These are phyloP conservation scores for Dorcus hopei DNA, from an alignment of 2,888 invertebrate species.

Conservation along the genomic window DNA sequence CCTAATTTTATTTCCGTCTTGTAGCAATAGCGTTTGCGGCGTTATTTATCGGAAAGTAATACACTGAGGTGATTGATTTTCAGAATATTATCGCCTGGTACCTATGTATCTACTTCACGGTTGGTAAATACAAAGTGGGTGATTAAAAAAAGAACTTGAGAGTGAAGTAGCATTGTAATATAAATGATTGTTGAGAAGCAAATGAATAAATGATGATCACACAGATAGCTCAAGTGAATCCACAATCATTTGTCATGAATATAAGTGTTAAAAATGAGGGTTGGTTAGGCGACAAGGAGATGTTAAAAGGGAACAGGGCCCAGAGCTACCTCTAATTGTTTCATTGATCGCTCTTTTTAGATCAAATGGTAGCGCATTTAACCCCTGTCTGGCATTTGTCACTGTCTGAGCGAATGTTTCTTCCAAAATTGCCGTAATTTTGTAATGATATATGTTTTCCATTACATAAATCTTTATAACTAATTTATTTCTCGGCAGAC, in stretches of 20 bases:
- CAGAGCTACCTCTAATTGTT: slow-evolving; percentile 49
- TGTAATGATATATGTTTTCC: slow-evolving; percentile 48
- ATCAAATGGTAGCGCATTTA: slow-evolving; percentile 31
- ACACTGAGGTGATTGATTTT: too few species aligned
- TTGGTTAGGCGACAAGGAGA: slow-evolving; percentile 33
- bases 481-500: slow-evolving; percentile 45
- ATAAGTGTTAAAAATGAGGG: slow-evolving; percentile 50
- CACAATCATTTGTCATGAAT: slow-evolving; percentile 46
- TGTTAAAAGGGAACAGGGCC: slow-evolving; percentile 31
- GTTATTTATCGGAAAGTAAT: too few species aligned
- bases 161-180: slow-evolving; percentile 6
- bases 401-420: slow-evolving; percentile 30
- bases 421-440: slow-evolving; percentile 47
- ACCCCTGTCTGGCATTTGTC: slow-evolving; percentile 15
- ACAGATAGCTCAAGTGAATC: slow-evolving; percentile 30
- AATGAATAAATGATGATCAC: slow-evolving; percentile 31
- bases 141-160: not conserved
- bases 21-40: slow-evolving; percentile 1
- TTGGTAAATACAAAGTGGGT: too few species aligned
- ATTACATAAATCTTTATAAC: slow-evolving; percentile 49
- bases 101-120: too few species aligned
- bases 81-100: too few species aligned
- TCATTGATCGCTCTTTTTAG: slow-evolving; percentile 46
- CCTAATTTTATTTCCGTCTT: slow-evolving; percentile 18
- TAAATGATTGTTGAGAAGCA: slow-evolving; percentile 21